Evolutionary conservation across 2,888 invertebrate species (phyloP).

Genomic region (Lepidochrysops patricia): DNA sequence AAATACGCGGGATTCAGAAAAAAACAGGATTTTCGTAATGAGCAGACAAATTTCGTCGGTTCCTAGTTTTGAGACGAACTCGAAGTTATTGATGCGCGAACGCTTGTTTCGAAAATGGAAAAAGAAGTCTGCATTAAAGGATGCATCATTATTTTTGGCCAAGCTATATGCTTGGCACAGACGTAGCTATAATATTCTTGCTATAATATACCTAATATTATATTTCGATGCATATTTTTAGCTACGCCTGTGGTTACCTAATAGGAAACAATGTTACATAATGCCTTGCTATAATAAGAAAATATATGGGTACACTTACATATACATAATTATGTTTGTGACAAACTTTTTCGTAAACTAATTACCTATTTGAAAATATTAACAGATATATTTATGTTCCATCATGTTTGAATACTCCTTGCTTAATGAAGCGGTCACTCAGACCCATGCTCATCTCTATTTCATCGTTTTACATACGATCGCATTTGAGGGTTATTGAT

Average conservation of each 20-base stretch:
- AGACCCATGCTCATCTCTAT: background rate
- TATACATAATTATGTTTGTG: too few relatives aligned
- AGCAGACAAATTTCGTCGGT: background rate
- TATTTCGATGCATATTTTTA: too few relatives aligned
- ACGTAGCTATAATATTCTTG: too few relatives aligned
- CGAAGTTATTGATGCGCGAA: background rate
- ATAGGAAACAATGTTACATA: too few relatives aligned
- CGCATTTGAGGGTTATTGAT: background rate
- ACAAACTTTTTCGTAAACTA: too few relatives aligned
- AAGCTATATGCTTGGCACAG: background rate
- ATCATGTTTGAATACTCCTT: background rate
- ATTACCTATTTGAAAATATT: too few relatives aligned
- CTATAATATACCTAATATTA: too few relatives aligned
- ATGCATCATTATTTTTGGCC: background rate
- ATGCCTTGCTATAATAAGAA: too few relatives aligned
- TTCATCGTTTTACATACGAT: background rate
- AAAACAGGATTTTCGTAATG: background rate
- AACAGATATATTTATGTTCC: background rate
- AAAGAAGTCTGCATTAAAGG: background rate
- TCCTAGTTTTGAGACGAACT: background rate
- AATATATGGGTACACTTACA: too few relatives aligned
- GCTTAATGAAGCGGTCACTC: background rate
- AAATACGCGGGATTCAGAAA: background rate
- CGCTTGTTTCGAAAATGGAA: background rate
- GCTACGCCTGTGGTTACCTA: too few relatives aligned